Conservation (phyloP, 2,797 vertebrate species). For the Cossypha caffra region DNA sequence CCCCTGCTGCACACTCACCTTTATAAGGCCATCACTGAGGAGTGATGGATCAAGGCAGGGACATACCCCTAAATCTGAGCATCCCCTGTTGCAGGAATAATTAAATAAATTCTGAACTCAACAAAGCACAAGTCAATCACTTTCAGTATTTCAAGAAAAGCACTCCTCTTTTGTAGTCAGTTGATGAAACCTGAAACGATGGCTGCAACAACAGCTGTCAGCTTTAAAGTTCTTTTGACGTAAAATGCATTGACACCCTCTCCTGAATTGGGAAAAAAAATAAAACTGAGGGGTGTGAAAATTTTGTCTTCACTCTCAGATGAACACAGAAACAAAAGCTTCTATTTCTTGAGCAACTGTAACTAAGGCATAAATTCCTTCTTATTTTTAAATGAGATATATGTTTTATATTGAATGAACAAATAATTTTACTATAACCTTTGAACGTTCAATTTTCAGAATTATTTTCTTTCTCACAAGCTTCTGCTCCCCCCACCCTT, state of each 20-base stretch:
- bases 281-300: not conserved
- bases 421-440: not conserved
- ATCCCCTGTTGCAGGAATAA: not conserved
- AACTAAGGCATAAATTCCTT: not conserved
- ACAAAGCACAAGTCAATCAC: not conserved
- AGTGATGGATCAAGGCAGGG: not conserved
- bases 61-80: not conserved
- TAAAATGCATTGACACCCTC: not conserved
- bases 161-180: not conserved
- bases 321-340: not conserved
- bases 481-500: not conserved
- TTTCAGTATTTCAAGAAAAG: not conserved
- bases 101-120: not conserved
- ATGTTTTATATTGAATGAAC: not conserved
- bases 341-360: not conserved
- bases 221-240: not conserved
- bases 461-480: not conserved
- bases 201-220: slow-evolving; percentile 15
- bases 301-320: not conserved
- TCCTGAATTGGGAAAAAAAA: not conserved
- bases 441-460: not conserved
- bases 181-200: not conserved
- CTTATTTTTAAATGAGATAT: not conserved
- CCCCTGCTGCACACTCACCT: not conserved
- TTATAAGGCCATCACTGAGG: not conserved